Conservation (phyloP, 2,797 vertebrate species). For the Euthynnus affinis region DNA sequence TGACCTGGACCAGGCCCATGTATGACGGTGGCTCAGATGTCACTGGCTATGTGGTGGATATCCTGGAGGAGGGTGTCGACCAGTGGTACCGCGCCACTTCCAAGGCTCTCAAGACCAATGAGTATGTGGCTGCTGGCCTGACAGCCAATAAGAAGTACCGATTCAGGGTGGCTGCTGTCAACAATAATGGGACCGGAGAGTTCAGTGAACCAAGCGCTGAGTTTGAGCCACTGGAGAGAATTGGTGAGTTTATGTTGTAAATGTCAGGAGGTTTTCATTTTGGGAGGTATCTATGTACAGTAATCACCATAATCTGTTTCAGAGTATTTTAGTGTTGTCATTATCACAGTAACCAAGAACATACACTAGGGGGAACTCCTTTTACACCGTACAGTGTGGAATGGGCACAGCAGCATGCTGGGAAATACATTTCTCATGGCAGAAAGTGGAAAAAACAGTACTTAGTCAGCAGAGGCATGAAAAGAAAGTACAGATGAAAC, state of each 20-base stretch:
- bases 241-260: slow-evolving; percentile 85
- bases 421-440: neutral
- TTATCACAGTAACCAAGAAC: neutral
- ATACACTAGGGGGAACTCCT: neutral
- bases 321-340: neutral
- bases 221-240: slow-evolving; percentile 92
- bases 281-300: neutral
- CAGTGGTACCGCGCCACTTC: slow-evolving; percentile 97
- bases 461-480: neutral
- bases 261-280: neutral
- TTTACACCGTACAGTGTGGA: neutral
- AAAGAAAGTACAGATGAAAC: no score
- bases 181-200: slow-evolving; percentile 95
- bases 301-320: neutral
- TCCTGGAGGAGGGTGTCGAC: slow-evolving; percentile 93
- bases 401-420: neutral
- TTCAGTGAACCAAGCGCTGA: slow-evolving; percentile 93
- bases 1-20: slow-evolving; percentile 96
- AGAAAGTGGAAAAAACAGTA: neutral
- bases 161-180: slow-evolving; percentile 95
- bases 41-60: slow-evolving; percentile 94
- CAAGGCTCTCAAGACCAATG: slow-evolving; percentile 88
- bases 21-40: slow-evolving; percentile 96
- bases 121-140: slow-evolving; percentile 92
- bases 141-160: slow-evolving; percentile 92